These are phyloP conservation scores for Gnathonemus echidnorhynchus DNA, from an alignment of 2,113 vertebrate species.

Conservation along the genomic window DNA sequence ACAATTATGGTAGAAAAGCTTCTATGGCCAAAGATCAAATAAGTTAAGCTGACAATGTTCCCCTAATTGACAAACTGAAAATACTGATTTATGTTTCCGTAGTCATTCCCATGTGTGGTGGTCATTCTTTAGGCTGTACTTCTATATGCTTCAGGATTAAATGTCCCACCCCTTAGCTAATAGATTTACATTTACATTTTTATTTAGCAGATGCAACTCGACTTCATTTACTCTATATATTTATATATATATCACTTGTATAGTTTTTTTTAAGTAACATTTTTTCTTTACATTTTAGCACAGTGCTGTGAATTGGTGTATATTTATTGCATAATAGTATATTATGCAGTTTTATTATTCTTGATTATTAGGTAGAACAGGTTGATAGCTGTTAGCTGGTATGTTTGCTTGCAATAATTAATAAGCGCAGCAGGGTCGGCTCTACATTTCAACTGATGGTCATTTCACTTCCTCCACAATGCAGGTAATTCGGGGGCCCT, in stretches of 20 bases:
- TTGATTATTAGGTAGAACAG: not conserved
- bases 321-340: not conserved
- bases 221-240: not conserved
- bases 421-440: not conserved
- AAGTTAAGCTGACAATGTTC: not conserved
- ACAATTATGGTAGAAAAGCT: not conserved
- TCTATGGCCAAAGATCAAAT: not conserved
- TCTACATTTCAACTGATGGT: not conserved
- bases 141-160: not conserved
- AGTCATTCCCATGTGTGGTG: not conserved
- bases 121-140: not conserved
- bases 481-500: not conserved
- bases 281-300: not conserved
- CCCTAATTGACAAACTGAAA: not conserved
- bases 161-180: not conserved
- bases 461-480: not conserved
- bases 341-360: not conserved
- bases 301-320: not conserved
- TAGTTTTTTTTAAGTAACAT: not conserved
- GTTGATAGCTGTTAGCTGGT: not conserved
- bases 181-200: not conserved
- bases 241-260: not conserved
- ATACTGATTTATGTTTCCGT: not conserved
- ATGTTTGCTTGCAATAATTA: not conserved
- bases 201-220: not conserved